Conservation (phyloP, 2,797 vertebrate genomes). For the Sebastes taczanowskii region DNA sequence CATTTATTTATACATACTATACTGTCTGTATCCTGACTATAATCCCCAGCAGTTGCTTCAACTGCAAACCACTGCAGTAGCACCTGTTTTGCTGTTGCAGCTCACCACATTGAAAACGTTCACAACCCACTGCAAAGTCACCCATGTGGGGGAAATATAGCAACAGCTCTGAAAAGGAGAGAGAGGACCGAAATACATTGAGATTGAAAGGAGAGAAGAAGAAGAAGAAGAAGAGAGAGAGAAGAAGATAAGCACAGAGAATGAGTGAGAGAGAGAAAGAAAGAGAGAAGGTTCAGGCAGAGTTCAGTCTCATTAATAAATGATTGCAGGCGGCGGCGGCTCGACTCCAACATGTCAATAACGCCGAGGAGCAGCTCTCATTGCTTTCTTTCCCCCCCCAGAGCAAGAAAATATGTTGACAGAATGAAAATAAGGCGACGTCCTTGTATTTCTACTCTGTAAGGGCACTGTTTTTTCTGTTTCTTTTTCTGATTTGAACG, state of each 20-base stretch:
- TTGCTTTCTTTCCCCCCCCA: background rate
- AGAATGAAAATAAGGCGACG: slow-evolving; percentile 49
- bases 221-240: background rate
- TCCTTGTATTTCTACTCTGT: slow-evolving; percentile 27
- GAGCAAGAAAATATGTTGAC: slow-evolving; percentile 28
- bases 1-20: background rate
- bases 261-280: background rate
- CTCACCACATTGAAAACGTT: background rate
- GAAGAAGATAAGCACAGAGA: background rate
- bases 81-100: slow-evolving; percentile 9
- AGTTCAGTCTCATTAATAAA: slow-evolving; percentile 70
- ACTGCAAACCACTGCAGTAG: slow-evolving; percentile 3
- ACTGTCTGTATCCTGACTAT: background rate
- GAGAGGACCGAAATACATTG: background rate
- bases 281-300: slow-evolving; percentile 47
- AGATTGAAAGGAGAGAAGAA: background rate
- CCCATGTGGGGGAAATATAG: slow-evolving; percentile 6
- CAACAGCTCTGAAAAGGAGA: background rate
- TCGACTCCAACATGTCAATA: slow-evolving; percentile 54
- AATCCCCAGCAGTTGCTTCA: background rate
- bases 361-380: slow-evolving; percentile 5
- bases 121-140: slow-evolving; percentile 22
- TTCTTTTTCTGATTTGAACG: background rate
- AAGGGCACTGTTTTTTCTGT: background rate
- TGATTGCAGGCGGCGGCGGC: slow-evolving; percentile 31